phyloP scores from a whole-genome alignment of 2,888 invertebrate genomes.

The Scaptomyza polygonia region DNA sequence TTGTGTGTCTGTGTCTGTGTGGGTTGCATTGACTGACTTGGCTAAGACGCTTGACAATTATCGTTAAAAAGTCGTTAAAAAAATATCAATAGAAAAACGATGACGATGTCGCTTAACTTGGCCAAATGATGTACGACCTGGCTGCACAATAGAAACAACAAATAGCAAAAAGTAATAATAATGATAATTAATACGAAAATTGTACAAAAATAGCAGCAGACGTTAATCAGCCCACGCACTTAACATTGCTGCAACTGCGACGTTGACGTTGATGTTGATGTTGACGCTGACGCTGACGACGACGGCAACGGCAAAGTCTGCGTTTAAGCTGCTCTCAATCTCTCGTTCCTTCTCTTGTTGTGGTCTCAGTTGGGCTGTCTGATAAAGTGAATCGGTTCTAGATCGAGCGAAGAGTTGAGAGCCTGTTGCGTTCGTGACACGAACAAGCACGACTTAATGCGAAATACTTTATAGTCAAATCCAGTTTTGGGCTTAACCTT shows the following conservation, averaged over 20 bases:
- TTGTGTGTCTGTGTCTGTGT: constrained; percentile 49
- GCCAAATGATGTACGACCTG: constrained; percentile 54
- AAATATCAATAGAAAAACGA: constrained; percentile 58
- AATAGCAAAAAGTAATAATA: constrained; percentile 41
- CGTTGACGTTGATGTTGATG: no score
- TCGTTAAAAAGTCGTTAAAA: constrained; percentile 76
- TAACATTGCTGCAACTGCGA: neutral
- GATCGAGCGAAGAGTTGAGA: neutral
- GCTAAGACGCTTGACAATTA: constrained; percentile 66
- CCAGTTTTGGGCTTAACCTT: neutral
- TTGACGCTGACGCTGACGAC: neutral
- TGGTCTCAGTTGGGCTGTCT: constrained; percentile 45
- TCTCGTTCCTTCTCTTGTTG: neutral
- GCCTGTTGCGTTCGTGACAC: constrained; percentile 4
- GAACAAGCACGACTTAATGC: neutral
- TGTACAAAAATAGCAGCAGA: constrained; percentile 64
- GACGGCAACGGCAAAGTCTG: constrained; percentile 1
- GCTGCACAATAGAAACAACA: constrained; percentile 28
- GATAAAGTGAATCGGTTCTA: constrained; percentile 43
- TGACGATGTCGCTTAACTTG: constrained; percentile 45
- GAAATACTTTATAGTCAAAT: neutral
- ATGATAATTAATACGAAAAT: constrained; percentile 45
- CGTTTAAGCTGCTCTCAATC: constrained; percentile 14
- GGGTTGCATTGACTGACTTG: constrained; percentile 57
- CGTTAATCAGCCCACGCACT: constrained; percentile 57